Percentiles rank a stretch among this genome's conserved stretches.
These are phyloP conservation scores for Cirrhinus molitorella DNA, from an alignment of 2,797 vertebrate species.

Conservation along the genomic window DNA sequence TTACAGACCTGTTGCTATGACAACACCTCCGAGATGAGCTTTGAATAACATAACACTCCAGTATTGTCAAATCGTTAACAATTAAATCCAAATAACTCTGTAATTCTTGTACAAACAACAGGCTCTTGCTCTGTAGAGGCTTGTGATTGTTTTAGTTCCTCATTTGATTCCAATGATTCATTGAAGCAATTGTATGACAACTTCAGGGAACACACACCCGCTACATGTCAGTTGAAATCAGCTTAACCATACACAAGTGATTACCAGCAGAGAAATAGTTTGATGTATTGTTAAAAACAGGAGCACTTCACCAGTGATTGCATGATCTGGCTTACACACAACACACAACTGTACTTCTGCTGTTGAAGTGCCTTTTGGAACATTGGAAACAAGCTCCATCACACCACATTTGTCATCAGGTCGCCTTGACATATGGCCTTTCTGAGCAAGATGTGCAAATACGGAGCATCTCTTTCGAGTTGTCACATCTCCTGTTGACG, in stretches of 20 bases:
- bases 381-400: constrained; percentile 24
- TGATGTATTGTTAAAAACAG: constrained; percentile 4
- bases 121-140: background rate
- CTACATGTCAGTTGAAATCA: constrained; percentile 7
- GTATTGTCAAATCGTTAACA: constrained; percentile 20
- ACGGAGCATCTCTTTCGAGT: constrained; percentile 13
- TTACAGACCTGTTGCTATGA: background rate
- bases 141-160: constrained; percentile 55
- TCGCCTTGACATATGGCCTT: constrained; percentile 44
- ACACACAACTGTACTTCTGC: background rate
- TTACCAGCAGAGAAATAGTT: background rate
- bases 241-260: background rate
- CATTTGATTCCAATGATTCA: constrained; percentile 63
- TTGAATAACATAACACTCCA: background rate
- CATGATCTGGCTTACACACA: constrained; percentile 15
- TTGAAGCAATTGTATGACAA: constrained; percentile 6
- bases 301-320: background rate
- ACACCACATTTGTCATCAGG: constrained; percentile 18
- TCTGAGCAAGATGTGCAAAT: constrained; percentile 44
- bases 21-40: background rate
- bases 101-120: constrained; percentile 5
- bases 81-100: background rate
- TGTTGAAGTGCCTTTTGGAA: constrained; percentile 28
- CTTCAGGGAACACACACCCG: constrained; percentile 48
- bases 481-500: constrained; percentile 29